Evolutionary conservation across 2,797 vertebrate genomes (phyloP).

Genomic region (Tragelaphus oryx): DNA sequence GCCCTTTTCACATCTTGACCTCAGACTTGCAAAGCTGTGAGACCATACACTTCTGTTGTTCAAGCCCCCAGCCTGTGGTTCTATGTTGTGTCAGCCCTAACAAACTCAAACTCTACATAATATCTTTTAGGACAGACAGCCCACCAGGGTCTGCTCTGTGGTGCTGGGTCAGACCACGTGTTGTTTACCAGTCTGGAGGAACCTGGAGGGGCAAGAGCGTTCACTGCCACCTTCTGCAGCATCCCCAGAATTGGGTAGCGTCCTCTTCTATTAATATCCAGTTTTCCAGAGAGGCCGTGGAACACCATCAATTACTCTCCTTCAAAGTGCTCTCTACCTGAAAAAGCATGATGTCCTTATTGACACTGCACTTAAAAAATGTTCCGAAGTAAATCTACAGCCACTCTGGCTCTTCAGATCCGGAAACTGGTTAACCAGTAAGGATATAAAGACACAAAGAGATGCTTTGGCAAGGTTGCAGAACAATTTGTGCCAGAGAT

Average conservation of each 20-base stretch:
- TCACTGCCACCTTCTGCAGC: neutral
- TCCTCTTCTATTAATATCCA: slow-evolving; percentile 28
- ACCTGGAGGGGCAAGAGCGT: neutral
- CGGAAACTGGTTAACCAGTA: slow-evolving; percentile 12
- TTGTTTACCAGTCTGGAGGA: neutral
- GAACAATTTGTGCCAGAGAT: neutral
- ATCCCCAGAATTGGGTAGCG: neutral
- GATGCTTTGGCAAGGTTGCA: neutral
- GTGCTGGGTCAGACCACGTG: neutral
- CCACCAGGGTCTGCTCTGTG: no score
- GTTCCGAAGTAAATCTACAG: neutral
- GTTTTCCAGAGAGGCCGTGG: neutral
- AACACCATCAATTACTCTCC: slow-evolving; percentile 11
- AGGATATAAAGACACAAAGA: neutral
- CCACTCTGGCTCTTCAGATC: neutral
- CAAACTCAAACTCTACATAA: neutral
- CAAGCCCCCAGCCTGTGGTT: no score
- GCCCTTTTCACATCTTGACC: no score
- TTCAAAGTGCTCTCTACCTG: slow-evolving; percentile 14
- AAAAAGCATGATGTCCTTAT: slow-evolving; percentile 37
- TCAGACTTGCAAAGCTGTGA: neutral
- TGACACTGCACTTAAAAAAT: neutral
- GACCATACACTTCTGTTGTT: neutral
- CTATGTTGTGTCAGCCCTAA: neutral
- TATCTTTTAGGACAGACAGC: neutral